A percentile compares a stretch with the other conserved stretches of the same genome.
Evolutionary conservation across 1,140 invertebrate genomes (phyloP).

Genomic region (Lutraria rhynchaena): DNA sequence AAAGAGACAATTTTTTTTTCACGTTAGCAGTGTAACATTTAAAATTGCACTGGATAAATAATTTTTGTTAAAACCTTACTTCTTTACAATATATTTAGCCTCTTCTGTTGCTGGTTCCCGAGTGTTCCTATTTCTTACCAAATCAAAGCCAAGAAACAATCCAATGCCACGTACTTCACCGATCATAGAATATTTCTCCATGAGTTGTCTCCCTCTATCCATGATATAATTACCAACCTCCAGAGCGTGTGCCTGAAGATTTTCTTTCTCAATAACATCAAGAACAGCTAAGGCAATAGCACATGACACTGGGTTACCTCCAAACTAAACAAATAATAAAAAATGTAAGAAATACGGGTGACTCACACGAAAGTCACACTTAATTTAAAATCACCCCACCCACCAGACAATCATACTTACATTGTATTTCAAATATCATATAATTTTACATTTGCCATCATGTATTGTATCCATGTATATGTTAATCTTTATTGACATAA

Average conservation of each 20-base stretch:
- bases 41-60: no score
- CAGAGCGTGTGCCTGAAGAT: conserved; percentile 90
- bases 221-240: conserved; percentile 92
- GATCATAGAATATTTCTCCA: conserved; percentile 89
- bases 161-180: conserved; percentile 92
- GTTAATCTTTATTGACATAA: no score
- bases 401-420: no score
- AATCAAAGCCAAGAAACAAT: conserved; percentile 96
- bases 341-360: no score
- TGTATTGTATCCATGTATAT: no score
- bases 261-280: conserved; percentile 94
- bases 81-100: conserved; percentile 90
- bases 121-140: conserved; percentile 90
- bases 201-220: conserved; percentile 87
- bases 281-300: conserved; percentile 97
- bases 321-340: conserved; percentile 90
- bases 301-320: conserved; percentile 98
- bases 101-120: conserved; percentile 91
- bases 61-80: conserved; percentile 79
- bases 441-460: no score
- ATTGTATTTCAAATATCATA: no score
- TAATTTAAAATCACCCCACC: no score
- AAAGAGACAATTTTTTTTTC: no score
- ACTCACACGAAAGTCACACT: no score
- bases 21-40: no score